Conservation (phyloP, 2,888 invertebrate genomes). For the Epicampocera succincta region DNA sequence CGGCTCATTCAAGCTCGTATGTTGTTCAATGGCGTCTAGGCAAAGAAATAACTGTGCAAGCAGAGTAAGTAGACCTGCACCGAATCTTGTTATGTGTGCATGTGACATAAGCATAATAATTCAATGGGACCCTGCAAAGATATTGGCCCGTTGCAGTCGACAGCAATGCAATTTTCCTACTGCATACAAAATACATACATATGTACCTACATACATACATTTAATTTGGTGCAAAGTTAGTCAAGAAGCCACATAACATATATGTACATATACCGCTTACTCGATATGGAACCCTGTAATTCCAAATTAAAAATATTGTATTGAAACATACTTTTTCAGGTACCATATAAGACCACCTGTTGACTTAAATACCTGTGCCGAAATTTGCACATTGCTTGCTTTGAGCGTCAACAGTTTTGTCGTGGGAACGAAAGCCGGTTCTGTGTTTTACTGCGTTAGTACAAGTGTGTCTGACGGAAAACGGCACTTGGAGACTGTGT, state of each 20-base stretch:
- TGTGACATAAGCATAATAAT: neutral
- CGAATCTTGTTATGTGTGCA: too few relatives aligned
- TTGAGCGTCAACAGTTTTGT: conserved; percentile 76
- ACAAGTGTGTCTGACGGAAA: conserved; percentile 56
- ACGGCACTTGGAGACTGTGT: conserved; percentile 73
- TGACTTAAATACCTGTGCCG: conserved; percentile 53
- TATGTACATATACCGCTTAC: too few relatives aligned
- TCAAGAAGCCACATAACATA: too few relatives aligned
- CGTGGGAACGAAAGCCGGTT: conserved; percentile 79
- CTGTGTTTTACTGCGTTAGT: conserved; percentile 75
- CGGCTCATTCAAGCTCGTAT: conserved; percentile 78
- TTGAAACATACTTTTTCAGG: too few relatives aligned
- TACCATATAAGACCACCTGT: conserved; percentile 52
- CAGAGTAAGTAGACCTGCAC: conserved; percentile 58
- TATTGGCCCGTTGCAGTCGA: too few relatives aligned
- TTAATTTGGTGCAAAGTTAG: too few relatives aligned
- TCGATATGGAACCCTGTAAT: too few relatives aligned
- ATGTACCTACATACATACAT: too few relatives aligned
- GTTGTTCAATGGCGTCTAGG: conserved; percentile 77
- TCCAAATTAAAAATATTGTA: too few relatives aligned
- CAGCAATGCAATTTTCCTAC: too few relatives aligned
- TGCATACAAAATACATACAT: too few relatives aligned
- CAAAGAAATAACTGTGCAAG: conserved; percentile 67
- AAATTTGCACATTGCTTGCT: conserved; percentile 75
- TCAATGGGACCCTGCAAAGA: too few relatives aligned